phyloP scores from a whole-genome alignment of 2,888 invertebrate species.

The Tetragonisca angustula region DNA sequence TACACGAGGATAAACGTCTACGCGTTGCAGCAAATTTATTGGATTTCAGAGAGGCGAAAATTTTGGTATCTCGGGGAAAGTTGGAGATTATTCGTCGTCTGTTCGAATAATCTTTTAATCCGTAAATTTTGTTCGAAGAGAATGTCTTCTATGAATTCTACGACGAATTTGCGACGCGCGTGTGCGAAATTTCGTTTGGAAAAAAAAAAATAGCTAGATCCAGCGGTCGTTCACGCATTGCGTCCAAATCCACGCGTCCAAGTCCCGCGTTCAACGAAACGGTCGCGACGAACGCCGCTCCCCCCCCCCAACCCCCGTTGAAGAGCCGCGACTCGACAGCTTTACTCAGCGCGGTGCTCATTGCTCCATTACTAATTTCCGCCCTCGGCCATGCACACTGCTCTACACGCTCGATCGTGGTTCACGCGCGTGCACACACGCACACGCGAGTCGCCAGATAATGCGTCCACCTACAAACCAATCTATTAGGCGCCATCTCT shows the following conservation, averaged over 20 bases:
- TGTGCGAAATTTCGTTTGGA: no score
- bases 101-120: neutral
- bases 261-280: slow-evolving; percentile 66
- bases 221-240: slow-evolving; percentile 1
- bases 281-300: slow-evolving; percentile 44
- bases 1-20: no score
- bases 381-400: slow-evolving; percentile 72
- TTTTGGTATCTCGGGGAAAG: neutral
- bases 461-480: slow-evolving; percentile 84
- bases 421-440: slow-evolving; percentile 52
- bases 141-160: no score
- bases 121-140: neutral
- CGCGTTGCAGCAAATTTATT: no score
- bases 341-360: slow-evolving; percentile 79
- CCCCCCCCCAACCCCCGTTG: slow-evolving; percentile 33
- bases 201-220: neutral
- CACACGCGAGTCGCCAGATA: slow-evolving; percentile 73
- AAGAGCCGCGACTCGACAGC: slow-evolving; percentile 57
- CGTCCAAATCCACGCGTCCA: slow-evolving; percentile 55
- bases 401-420: slow-evolving; percentile 41
- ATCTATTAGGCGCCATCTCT: slow-evolving; percentile 84
- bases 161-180: no score
- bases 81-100: neutral
- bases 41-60: no score
- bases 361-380: slow-evolving; percentile 83